Percentiles rank a stretch among this genome's conserved stretches.
Evolutionary conservation across 2,888 invertebrate genomes (phyloP).

Genomic region (Formica aserva): DNA sequence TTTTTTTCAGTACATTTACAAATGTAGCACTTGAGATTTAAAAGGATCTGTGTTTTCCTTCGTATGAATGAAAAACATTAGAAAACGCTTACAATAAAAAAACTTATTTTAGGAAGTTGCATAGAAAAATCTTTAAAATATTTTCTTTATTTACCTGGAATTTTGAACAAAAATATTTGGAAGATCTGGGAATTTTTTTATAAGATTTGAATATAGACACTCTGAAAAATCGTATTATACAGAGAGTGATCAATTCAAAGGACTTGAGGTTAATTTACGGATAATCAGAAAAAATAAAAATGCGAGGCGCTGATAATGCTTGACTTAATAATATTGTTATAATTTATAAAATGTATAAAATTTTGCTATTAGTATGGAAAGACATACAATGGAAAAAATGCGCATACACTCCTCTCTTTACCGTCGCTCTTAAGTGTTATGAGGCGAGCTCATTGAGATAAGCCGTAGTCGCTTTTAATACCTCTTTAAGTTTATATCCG

Average conservation of each 20-base stretch:
- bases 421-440: background rate
- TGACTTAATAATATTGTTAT: background rate
- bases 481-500: constrained; percentile 61
- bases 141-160: no score
- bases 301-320: background rate
- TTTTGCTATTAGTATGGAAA: background rate
- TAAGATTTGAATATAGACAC: no score
- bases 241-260: background rate
- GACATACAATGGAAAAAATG: background rate
- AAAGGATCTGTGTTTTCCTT: no score
- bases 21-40: no score
- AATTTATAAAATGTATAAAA: background rate
- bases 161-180: no score
- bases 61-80: no score
- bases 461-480: constrained; percentile 54
- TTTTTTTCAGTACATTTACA: no score
- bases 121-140: no score
- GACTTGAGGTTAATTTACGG: background rate
- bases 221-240: background rate
- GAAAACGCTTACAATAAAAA: no score
- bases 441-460: constrained; percentile 41
- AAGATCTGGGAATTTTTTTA: no score
- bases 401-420: background rate
- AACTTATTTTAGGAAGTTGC: no score
- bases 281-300: background rate